Percentiles rank a stretch among this genome's conserved stretches.
phyloP scores from a whole-genome alignment of 2,888 invertebrate species.

The Chrysina gloriosa region DNA sequence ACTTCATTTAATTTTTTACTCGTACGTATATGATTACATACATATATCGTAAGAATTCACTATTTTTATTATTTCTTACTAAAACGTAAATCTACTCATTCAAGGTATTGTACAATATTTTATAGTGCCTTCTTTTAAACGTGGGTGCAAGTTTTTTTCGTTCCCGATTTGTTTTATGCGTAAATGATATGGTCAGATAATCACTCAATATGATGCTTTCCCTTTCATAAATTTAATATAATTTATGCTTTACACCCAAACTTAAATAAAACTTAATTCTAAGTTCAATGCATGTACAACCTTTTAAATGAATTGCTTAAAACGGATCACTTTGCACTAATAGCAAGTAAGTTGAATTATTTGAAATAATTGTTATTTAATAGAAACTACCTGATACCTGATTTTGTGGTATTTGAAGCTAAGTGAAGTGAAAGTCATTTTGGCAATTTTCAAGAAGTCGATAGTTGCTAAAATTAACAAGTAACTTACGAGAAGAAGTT shows the following conservation, averaged over 20 bases:
- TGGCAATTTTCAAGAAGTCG: too few species aligned
- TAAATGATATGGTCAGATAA: conserved; percentile 39
- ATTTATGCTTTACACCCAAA: conserved; percentile 31
- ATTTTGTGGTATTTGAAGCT: too few species aligned
- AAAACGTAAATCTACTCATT: conserved; percentile 32
- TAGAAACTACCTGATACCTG: too few species aligned
- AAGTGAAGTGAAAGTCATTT: too few species aligned
- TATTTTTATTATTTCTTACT: conserved; percentile 27
- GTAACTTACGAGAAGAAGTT: too few species aligned
- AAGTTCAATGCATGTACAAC: background rate
- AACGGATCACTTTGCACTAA: too few species aligned
- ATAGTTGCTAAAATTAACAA: too few species aligned
- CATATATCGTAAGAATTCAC: conserved; percentile 11
- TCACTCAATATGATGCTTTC: conserved; percentile 22
- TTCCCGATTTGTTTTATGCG: conserved; percentile 12
- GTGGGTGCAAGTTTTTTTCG: conserved; percentile 32
- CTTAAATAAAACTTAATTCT: conserved; percentile 28
- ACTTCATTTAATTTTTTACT: conserved; percentile 1
- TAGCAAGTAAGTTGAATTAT: too few species aligned
- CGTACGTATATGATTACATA: conserved; percentile 10
- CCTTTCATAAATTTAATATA: background rate
- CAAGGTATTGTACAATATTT: conserved; percentile 41
- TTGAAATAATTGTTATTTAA: too few species aligned
- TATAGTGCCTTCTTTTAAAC: conserved; percentile 22
- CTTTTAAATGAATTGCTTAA: conserved; percentile 28